phyloP scores from a whole-genome alignment of 2,797 vertebrate species.

The Chelonia mydas region DNA sequence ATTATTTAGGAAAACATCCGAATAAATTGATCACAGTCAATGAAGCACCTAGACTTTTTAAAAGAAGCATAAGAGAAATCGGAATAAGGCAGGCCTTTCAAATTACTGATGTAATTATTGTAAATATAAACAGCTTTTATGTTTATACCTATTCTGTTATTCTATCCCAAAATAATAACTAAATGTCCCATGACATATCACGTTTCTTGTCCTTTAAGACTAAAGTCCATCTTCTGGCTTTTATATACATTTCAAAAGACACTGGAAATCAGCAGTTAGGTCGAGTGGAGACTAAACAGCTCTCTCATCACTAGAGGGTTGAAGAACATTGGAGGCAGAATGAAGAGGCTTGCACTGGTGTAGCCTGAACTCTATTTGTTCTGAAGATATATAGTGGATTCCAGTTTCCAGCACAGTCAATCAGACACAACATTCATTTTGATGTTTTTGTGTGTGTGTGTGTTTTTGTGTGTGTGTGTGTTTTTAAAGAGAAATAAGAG shows the following conservation, averaged over 20 bases:
- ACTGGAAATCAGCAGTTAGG: background rate
- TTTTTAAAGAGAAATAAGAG: slow-evolving; percentile 21
- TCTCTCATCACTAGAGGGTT: background rate
- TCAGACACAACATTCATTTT: slow-evolving; percentile 1
- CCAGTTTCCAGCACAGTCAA: background rate
- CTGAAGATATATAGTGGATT: background rate
- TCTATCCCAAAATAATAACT: background rate
- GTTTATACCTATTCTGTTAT: background rate
- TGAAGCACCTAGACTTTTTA: background rate
- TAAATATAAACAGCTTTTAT: background rate
- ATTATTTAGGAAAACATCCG: slow-evolving; percentile 10
- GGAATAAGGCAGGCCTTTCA: background rate
- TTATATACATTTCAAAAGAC: background rate
- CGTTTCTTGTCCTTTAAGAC: background rate
- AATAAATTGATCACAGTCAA: slow-evolving; percentile 4
- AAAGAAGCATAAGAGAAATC: background rate
- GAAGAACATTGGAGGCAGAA: background rate
- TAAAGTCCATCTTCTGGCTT: background rate
- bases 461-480: background rate
- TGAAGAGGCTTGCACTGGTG: background rate
- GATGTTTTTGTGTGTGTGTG: background rate
- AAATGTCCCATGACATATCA: background rate
- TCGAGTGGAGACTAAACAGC: background rate
- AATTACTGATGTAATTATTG: background rate
- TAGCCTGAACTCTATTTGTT: background rate